phyloP scores from a whole-genome alignment of 2,113 vertebrate species.

The Gallinago jamesoni region DNA sequence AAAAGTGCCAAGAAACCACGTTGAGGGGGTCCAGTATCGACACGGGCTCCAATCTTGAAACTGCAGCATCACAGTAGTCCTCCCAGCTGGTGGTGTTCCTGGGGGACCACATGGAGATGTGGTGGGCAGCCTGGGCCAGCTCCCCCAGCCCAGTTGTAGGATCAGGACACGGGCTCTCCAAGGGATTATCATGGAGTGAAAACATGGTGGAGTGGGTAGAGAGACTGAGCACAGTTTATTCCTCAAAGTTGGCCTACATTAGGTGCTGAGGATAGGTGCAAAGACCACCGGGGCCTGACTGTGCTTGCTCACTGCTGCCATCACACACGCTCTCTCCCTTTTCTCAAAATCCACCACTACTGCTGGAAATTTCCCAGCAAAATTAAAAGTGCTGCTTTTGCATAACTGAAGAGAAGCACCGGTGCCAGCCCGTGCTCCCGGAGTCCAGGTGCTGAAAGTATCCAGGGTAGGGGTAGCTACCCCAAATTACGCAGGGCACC shows the following conservation, averaged over 20 bases:
- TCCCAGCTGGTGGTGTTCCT: background rate
- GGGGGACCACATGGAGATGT: fast-evolving
- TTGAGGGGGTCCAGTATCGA: background rate
- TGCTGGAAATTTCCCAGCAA: background rate
- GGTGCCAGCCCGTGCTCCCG: fast-evolving
- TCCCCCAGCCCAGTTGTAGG: background rate
- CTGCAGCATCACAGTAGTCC: fast-evolving
- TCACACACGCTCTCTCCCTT: fast-evolving
- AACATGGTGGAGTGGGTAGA: fast-evolving
- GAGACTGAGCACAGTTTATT: background rate
- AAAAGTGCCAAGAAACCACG: background rate
- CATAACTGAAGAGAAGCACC: fast-evolving
- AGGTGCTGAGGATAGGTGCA: background rate
- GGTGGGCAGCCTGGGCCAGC: background rate
- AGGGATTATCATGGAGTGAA: background rate
- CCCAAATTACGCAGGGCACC: fast-evolving
- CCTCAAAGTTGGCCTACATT: fast-evolving
- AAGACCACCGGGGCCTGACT: background rate
- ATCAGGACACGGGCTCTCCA: background rate
- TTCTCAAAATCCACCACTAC: background rate
- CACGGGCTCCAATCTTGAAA: background rate
- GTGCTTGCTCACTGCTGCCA: background rate
- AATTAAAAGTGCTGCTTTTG: background rate
- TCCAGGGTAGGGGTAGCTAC: background rate
- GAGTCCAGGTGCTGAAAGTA: fast-evolving